These are phyloP conservation scores for Drosophila subsilvestris DNA, from an alignment of 2,888 invertebrate genomes.

Conservation along the genomic window DNA sequence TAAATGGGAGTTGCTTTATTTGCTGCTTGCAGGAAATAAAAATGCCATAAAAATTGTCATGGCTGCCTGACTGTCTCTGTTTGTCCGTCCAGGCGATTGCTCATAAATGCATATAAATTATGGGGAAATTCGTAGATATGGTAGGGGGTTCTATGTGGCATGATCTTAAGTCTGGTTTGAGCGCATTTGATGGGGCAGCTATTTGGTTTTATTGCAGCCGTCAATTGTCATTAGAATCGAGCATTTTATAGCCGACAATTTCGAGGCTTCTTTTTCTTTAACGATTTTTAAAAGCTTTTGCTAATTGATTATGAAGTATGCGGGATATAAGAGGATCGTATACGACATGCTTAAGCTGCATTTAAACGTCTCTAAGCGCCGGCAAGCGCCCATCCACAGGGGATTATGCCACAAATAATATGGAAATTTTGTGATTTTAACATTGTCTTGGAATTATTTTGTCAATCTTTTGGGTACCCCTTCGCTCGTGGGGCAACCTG, in stretches of 20 bases:
- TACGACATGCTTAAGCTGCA: constrained; percentile 44
- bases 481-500: background rate
- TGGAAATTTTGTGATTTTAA: background rate
- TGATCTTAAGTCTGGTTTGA: constrained; percentile 46
- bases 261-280: background rate
- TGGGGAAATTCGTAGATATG: constrained; percentile 29
- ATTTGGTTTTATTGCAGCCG: constrained; percentile 59
- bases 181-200: constrained; percentile 53
- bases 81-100: constrained; percentile 33
- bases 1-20: constrained; percentile 59
- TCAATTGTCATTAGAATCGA: constrained; percentile 56
- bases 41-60: constrained; percentile 73
- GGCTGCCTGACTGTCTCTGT: constrained; percentile 24
- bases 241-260: constrained; percentile 37
- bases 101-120: constrained; percentile 63
- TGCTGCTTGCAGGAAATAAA: constrained; percentile 74
- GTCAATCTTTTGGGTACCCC: background rate
- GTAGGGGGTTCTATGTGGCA: background rate
- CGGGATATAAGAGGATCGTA: constrained; percentile 9
- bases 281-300: constrained; percentile 41
- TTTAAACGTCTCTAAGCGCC: constrained; percentile 41
- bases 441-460: background rate
- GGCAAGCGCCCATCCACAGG: constrained; percentile 27
- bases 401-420: constrained; percentile 28
- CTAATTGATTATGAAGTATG: constrained; percentile 62